Base-by-base conservation (phyloP, 2,797 vertebrate genomes). In the Syndactyla subalaris region DNA sequence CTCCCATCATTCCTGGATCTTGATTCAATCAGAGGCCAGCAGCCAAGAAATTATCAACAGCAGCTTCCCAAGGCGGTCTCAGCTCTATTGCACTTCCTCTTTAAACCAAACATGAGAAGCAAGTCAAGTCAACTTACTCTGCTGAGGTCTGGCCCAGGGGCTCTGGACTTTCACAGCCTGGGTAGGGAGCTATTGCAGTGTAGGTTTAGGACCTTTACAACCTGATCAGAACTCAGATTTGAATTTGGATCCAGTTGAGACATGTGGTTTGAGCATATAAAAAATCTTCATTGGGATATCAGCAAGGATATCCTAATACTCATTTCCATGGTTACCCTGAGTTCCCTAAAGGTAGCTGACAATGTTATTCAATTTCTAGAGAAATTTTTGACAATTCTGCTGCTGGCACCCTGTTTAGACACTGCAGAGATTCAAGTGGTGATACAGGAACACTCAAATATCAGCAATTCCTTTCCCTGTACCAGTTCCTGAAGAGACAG, bases 91-190 rank as follows among this genome's bases (percentile, higher is more conserved):
- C 36, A 63, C 26, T 34, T 88, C 45, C 36, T 49, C 26, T 93
- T 91, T 59, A 71, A 73, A 66, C 34, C 24, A 26, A 75, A 78
- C n/a, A 22, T 2, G 14, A 80, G 45, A 62, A 81, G 14, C 3
- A 83, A 77, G 21, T 77, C 22, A 83, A 8, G 19, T 77, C 22
- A 80, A 8, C 10, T 58, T 59, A 62, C 21, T 15, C 62, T 61
- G 39, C 27, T 52, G 59, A 76, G 43, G 43, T 67, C 27, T 46
- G 41, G 38, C 21, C 45, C 36, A 62, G 58, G 19, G 16, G 34
- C 38, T 72, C 0, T 0, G 55, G 51, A 1, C 1, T 73, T 74
- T 80, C 16, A 12, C 23, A 75, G 0, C 11, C 13, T 27, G 9
- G 21, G 7, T 34, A 63, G 27, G n/a, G 7, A 71, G 16, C 6